phyloP scores from a whole-genome alignment of 1,140 invertebrate species.

The Drosophila tsacasi region DNA sequence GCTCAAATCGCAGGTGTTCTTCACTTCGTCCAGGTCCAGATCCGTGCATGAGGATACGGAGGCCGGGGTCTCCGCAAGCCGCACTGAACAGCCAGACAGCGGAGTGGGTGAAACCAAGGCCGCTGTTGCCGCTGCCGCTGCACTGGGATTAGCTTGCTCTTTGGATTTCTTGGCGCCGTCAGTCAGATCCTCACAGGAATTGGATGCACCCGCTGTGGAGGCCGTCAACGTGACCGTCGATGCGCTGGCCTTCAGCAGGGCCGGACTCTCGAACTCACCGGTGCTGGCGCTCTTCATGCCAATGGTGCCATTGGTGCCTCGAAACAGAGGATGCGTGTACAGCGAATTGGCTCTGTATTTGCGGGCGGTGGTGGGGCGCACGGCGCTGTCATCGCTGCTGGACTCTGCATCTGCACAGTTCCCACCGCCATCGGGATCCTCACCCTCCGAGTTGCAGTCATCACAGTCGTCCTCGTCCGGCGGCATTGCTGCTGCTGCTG shows the following conservation, averaged over 20 bases:
- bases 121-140: not conserved
- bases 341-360: constrained; percentile 82
- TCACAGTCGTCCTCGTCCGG: constrained; percentile 71
- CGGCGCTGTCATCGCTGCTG: constrained; percentile 80
- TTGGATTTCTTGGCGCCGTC: constrained; percentile 53
- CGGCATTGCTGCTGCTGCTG: not conserved
- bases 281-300: constrained; percentile 54
- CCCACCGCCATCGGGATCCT: constrained; percentile 77
- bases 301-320: constrained; percentile 52
- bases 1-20: constrained; percentile 57
- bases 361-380: constrained; percentile 60
- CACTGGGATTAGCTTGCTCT: constrained; percentile 38
- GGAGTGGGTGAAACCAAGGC: constrained; percentile 36
- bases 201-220: constrained; percentile 23
- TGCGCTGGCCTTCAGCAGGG: constrained; percentile 48
- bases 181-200: constrained; percentile 55
- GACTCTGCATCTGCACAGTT: constrained; percentile 82
- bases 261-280: constrained; percentile 41
- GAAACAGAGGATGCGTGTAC: constrained; percentile 71
- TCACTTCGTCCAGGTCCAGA: constrained; percentile 61
- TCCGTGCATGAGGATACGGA: constrained; percentile 55
- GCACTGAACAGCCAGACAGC: constrained; percentile 20
- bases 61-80: constrained; percentile 49
- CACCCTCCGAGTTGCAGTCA: constrained; percentile 67
- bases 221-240: constrained; percentile 52